phyloP scores from a whole-genome alignment of 1,140 invertebrate genomes.

The Calosoma granatense region DNA sequence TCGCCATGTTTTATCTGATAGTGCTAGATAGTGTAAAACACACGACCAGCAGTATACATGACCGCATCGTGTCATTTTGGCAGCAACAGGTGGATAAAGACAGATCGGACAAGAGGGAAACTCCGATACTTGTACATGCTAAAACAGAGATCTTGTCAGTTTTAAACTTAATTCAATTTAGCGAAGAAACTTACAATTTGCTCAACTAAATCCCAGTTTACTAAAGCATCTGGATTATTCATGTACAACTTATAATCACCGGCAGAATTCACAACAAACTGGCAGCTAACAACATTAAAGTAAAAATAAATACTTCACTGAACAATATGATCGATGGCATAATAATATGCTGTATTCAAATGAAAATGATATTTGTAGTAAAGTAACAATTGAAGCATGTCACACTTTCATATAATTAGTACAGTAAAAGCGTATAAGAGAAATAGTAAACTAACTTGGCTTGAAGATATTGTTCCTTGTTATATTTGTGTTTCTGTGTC shows the following conservation, averaged over 20 bases:
- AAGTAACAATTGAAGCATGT: too few species aligned
- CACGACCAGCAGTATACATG: constrained; percentile 96
- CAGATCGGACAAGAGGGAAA: constrained; percentile 84
- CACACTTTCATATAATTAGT: too few species aligned
- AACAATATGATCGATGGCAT: too few species aligned
- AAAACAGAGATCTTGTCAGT: constrained; percentile 19
- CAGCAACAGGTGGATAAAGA: constrained; percentile 68
- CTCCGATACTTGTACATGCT: constrained; percentile 53
- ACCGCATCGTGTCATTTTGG: constrained; percentile 88
- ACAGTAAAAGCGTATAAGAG: too few species aligned
- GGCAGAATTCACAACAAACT: constrained; percentile 79
- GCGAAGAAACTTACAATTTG: constrained; percentile 67
- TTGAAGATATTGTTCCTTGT: constrained; percentile 87
- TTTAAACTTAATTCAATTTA: constrained; percentile 8
- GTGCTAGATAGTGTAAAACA: constrained; percentile 81
- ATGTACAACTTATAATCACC: constrained; percentile 68
- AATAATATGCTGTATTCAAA: too few species aligned
- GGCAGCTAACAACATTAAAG: constrained; percentile 81
- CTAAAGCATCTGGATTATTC: constrained; percentile 74
- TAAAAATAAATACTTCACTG: too few species aligned
- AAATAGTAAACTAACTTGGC: constrained; percentile 69
- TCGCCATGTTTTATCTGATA: constrained; percentile 66
- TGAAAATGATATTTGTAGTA: too few species aligned
- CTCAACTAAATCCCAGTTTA: constrained; percentile 86
- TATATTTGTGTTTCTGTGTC: constrained; percentile 59